A percentile compares a stretch with the other conserved stretches of the same genome.
phyloP scores from a whole-genome alignment of 2,797 vertebrate genomes.

The Macropodus opercularis region DNA sequence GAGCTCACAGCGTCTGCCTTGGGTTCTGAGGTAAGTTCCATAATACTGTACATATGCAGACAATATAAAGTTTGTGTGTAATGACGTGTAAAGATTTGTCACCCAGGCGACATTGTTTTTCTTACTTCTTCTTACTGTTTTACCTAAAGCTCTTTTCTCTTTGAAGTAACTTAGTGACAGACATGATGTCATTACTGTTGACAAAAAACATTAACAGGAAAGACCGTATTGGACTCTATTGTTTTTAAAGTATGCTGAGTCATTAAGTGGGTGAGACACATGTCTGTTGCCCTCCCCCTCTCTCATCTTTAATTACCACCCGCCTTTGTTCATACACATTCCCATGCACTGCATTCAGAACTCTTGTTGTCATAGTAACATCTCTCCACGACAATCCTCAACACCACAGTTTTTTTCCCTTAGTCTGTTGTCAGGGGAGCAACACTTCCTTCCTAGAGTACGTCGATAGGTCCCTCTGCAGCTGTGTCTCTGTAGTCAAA shows the following conservation, averaged over 20 bases:
- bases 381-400: slow-evolving; percentile 47
- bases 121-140: slow-evolving; percentile 1
- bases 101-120: neutral
- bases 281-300: slow-evolving; percentile 18
- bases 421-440: slow-evolving; percentile 68
- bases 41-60: neutral
- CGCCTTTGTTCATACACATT: slow-evolving; percentile 6
- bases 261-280: slow-evolving; percentile 30
- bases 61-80: too few species aligned
- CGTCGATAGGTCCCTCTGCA: slow-evolving; percentile 31
- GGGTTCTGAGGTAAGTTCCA: slow-evolving; percentile 90
- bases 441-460: slow-evolving; percentile 38
- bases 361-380: slow-evolving; percentile 57
- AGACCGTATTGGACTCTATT: neutral
- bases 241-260: slow-evolving; percentile 38
- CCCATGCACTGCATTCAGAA: slow-evolving; percentile 28
- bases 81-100: too few species aligned
- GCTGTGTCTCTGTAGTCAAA: slow-evolving; percentile 34
- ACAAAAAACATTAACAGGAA: neutral
- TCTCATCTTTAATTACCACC: slow-evolving; percentile 34
- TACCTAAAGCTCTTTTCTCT: slow-evolving; percentile 10
- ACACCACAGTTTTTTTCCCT: slow-evolving; percentile 19
- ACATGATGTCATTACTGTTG: slow-evolving; percentile 14
- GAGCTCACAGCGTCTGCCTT: slow-evolving; percentile 97
- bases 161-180: slow-evolving; percentile 1